Percentiles rank a stretch among this genome's conserved stretches.
Conservation (phyloP, 2,888 invertebrate genomes). For the Morpho achilles region DNA sequence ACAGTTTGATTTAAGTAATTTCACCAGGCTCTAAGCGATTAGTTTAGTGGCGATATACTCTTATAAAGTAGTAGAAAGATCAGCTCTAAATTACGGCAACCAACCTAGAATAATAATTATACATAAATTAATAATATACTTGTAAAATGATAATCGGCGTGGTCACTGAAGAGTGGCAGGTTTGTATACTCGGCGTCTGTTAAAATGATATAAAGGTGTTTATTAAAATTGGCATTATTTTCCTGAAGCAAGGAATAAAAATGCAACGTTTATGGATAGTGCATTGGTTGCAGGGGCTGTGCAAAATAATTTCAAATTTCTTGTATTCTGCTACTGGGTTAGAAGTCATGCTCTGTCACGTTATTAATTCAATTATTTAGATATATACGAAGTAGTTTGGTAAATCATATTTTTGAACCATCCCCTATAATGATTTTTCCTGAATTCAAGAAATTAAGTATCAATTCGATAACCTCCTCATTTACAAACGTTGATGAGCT, state of each 20-base stretch:
- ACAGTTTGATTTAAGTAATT: background rate
- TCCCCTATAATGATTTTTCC: too few species aligned
- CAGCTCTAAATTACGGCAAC: background rate
- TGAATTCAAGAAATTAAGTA: too few species aligned
- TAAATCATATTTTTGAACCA: too few species aligned
- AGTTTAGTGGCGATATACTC: background rate
- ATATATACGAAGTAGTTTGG: too few species aligned
- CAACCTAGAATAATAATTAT: constrained; percentile 2
- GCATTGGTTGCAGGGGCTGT: constrained; percentile 68
- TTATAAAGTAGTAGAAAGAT: constrained; percentile 3
- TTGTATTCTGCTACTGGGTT: constrained; percentile 51
- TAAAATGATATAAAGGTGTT: constrained; percentile 15
- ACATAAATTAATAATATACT: constrained; percentile 7
- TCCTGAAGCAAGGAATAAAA: constrained; percentile 68
- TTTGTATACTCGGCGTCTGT: constrained; percentile 14
- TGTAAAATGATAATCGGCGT: constrained; percentile 3
- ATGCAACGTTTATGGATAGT: constrained; percentile 62
- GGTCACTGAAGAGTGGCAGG: constrained; percentile 17
- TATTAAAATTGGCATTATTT: constrained; percentile 77
- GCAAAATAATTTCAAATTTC: constrained; percentile 61
- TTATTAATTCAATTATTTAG: background rate
- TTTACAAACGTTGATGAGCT: too few species aligned
- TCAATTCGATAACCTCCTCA: too few species aligned
- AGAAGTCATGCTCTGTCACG: constrained; percentile 58
- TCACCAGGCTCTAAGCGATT: constrained; percentile 2